phyloP scores from a whole-genome alignment of 2,113 vertebrate species.

The Myiagra hebetior region DNA sequence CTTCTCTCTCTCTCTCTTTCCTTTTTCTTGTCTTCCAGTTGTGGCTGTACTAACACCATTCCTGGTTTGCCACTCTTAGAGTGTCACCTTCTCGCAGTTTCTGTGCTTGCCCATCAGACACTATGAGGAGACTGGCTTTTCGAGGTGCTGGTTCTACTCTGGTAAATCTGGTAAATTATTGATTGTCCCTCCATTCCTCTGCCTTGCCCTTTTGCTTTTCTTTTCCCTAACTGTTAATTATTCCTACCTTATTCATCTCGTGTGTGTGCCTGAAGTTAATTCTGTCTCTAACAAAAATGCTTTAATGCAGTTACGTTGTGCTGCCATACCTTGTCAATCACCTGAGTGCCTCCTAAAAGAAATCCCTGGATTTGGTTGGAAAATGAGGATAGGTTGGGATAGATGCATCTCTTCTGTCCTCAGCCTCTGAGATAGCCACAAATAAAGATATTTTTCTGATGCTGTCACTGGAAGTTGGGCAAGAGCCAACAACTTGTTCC shows the following conservation, averaged over 20 bases:
- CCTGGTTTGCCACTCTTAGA: constrained; percentile 70
- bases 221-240: background rate
- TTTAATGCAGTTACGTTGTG: background rate
- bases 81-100: constrained; percentile 65
- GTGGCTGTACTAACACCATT: constrained; percentile 72
- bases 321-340: constrained; percentile 15
- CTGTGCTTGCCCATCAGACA: constrained; percentile 74
- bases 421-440: background rate
- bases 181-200: constrained; percentile 54
- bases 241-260: background rate
- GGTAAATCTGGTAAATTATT: constrained; percentile 84
- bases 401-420: background rate
- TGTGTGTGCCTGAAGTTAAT: background rate
- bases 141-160: constrained; percentile 85
- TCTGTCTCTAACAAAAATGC: background rate
- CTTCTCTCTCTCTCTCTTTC: constrained; percentile 17
- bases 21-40: constrained; percentile 77
- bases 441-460: background rate
- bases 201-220: constrained; percentile 35
- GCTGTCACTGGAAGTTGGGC: background rate
- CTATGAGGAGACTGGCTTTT: constrained; percentile 82
- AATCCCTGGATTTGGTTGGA: background rate
- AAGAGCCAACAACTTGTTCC: background rate
- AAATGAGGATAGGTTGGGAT: background rate
- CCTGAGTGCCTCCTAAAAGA: background rate